phyloP scores from a whole-genome alignment of 2,113 vertebrate species.

The Tyto alba region DNA sequence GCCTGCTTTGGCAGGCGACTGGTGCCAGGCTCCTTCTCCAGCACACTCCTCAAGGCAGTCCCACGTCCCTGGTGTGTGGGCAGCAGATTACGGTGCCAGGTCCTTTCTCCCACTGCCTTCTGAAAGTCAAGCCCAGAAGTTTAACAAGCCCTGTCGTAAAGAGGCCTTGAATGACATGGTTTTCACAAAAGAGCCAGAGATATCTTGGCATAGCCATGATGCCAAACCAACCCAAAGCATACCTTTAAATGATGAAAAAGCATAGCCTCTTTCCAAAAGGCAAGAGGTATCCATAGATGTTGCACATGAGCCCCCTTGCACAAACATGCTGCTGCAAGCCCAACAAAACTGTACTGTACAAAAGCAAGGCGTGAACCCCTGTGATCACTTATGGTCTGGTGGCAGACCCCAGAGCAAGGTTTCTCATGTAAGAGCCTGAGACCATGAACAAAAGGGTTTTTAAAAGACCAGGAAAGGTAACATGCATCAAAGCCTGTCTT shows the following conservation, averaged over 20 bases:
- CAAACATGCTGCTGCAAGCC: neutral
- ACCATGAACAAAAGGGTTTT: neutral
- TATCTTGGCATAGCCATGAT: neutral
- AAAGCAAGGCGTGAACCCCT: neutral
- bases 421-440: neutral
- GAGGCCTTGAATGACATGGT: neutral
- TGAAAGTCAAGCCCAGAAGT: neutral
- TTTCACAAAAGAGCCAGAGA: neutral
- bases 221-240: neutral
- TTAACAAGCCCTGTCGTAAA: rapidly evolving
- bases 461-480: neutral
- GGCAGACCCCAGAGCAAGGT: neutral
- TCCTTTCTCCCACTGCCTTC: neutral
- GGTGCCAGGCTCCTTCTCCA: neutral
- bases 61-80: rapidly evolving
- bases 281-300: neutral
- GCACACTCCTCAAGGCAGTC: rapidly evolving
- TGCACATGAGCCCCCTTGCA: neutral
- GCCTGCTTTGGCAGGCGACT: rapidly evolving
- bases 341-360: neutral
- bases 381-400: neutral
- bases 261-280: neutral
- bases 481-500: neutral
- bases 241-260: neutral
- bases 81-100: neutral